Evolutionary conservation across 2,888 invertebrate genomes (phyloP), one percentile per base, ranked within the genome.

Genomic region (Hermaeophaga mercurialis): DNA sequence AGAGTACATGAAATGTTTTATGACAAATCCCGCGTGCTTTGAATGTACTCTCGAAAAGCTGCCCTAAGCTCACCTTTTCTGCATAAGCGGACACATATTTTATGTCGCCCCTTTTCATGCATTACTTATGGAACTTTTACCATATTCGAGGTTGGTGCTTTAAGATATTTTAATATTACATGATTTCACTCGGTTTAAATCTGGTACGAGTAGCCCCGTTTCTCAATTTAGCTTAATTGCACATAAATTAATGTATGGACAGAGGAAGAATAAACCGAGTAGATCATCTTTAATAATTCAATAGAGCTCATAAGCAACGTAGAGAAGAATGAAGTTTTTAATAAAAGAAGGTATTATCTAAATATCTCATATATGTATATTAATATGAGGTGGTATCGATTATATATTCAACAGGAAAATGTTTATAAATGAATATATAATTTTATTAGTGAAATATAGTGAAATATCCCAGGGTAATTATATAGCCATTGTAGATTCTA

Each of bases 151-250:
- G 61, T 53, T n/a, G 61, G 62, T 66, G 71, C 70, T 74, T 74
- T 74, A 75, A 75, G 75, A 75, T 75, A 75, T 75, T 74, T 75
- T 73, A 75, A 75, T 75, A 75, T 72, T 75, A 66, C 70, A 75
- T 74, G 73, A 74, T 72, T 74, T 72, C 69, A 68, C 70, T 56
- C 65, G 68, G 67, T 73, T 70, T 68, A 75, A 75, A 75, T 75
- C 75, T 75, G 74, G 66, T 67, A 65, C n/a, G n/a, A 59, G 57
- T 54, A 59, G 63, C 64, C 60, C 63, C 66, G 65, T 67, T 50
- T 49, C 47, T 39, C 31, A 50, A 22, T 56, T 47, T 24, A 15
- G 24, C 43, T 14, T 15, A 43, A 43, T 43, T 43, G 24, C 14
- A 14, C n/a, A 26, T 24, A 3, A 43, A 43, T 43, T 22, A 24